Conservation (phyloP, 2,888 invertebrate genomes). For the Lepidocyrtoides sp. region DNA sequence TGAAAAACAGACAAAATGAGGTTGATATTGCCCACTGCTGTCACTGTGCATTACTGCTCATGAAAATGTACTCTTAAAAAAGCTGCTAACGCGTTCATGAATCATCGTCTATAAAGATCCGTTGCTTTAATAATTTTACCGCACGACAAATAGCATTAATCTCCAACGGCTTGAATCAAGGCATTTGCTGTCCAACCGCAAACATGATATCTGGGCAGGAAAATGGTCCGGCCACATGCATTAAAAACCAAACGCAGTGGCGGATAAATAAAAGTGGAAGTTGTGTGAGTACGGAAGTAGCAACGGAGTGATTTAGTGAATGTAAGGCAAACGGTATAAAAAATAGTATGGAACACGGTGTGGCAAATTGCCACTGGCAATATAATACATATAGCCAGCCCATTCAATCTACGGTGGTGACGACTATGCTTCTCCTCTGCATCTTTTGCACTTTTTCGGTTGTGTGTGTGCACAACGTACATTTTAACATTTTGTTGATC, state of each 20-base stretch:
- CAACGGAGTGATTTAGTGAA: conserved; percentile 21
- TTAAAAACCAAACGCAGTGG: too few species aligned
- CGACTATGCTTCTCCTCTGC: neutral
- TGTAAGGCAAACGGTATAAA: conserved; percentile 35
- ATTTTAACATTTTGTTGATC: conserved; percentile 15
- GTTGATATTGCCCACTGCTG: too few species aligned
- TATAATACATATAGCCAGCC: too few species aligned
- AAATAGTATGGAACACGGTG: neutral
- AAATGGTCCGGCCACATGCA: too few species aligned
- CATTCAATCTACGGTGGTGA: neutral
- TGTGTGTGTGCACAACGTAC: conserved; percentile 10
- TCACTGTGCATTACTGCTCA: neutral
- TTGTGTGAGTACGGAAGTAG: neutral
- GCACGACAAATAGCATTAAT: neutral
- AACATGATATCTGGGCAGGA: too few species aligned
- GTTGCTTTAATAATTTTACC: neutral
- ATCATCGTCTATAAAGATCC: neutral
- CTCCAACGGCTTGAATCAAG: too few species aligned
- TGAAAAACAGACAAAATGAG: too few species aligned
- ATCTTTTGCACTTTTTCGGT: neutral
- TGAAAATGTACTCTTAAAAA: neutral
- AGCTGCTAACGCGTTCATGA: neutral
- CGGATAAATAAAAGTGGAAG: too few species aligned
- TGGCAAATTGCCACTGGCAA: neutral
- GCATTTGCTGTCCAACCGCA: too few species aligned